Percentiles rank a stretch among this genome's conserved stretches.
Conservation (phyloP, 2,797 vertebrate species). For the Anas bernieri region DNA sequence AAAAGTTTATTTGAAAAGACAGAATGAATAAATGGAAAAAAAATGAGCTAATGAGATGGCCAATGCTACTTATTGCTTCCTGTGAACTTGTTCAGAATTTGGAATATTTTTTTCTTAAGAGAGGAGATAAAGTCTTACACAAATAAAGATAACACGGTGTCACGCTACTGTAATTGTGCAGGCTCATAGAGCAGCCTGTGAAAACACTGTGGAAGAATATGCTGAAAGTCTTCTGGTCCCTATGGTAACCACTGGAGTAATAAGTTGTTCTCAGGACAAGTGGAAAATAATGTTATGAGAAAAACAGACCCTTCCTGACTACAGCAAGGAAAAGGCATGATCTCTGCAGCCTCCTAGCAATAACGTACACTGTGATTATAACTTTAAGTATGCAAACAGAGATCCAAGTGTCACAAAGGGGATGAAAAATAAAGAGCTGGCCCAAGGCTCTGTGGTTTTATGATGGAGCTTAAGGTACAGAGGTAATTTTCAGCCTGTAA, state of each 20-base stretch:
- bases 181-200: background rate
- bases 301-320: slow-evolving; percentile 66
- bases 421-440: slow-evolving; percentile 35
- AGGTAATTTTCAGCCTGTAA: slow-evolving; percentile 10
- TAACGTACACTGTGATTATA: background rate
- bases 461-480: background rate
- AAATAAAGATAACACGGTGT: slow-evolving; percentile 20
- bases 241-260: slow-evolving; percentile 60
- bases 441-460: background rate
- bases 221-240: slow-evolving; percentile 47
- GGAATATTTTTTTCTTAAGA: background rate
- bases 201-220: slow-evolving; percentile 16
- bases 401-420: slow-evolving; percentile 58
- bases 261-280: slow-evolving; percentile 61
- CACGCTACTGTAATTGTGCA: background rate
- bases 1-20: background rate
- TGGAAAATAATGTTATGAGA: slow-evolving; percentile 61
- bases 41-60: background rate
- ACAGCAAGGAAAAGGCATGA: slow-evolving; percentile 35
- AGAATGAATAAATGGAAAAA: background rate
- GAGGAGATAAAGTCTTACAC: slow-evolving; percentile 21
- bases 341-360: slow-evolving; percentile 22
- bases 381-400: slow-evolving; percentile 19
- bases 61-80: background rate
- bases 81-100: slow-evolving; percentile 7